Percentiles rank a stretch among this genome's conserved stretches.
These are phyloP conservation scores for Casuarius casuarius DNA, from an alignment of 2,113 vertebrate species.

Conservation along the genomic window DNA sequence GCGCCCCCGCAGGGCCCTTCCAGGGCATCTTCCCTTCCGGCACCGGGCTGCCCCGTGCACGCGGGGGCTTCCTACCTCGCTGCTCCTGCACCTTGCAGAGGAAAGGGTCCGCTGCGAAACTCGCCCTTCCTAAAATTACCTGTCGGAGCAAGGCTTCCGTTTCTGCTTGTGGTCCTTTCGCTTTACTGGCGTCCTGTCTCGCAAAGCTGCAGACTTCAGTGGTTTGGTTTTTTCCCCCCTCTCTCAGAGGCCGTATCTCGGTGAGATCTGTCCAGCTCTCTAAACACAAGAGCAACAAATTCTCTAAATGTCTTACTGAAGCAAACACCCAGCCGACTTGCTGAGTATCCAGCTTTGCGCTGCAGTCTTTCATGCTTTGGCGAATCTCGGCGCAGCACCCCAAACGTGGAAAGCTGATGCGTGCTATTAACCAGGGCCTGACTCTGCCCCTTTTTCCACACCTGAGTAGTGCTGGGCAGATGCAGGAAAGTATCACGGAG, in stretches of 20 bases:
- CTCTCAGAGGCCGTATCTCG: background rate
- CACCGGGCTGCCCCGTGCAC: background rate
- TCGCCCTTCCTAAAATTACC: background rate
- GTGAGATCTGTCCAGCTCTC: background rate
- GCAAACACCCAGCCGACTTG: background rate
- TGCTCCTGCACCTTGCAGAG: background rate
- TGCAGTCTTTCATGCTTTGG: background rate
- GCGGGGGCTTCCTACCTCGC: background rate
- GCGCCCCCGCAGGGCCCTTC: background rate
- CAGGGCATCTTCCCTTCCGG: no score
- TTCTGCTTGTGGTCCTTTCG: background rate
- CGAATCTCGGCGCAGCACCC: background rate
- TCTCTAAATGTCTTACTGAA: background rate
- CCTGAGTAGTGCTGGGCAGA: background rate
- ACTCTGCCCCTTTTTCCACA: background rate
- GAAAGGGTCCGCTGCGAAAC: background rate
- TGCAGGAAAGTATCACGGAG: accelerated
- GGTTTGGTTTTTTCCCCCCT: background rate
- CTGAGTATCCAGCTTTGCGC: background rate
- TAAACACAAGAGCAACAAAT: background rate
- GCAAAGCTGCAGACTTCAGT: background rate
- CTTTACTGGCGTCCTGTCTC: background rate
- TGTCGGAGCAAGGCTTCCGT: background rate
- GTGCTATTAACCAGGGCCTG: background rate
- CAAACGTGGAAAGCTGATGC: background rate